Conservation (phyloP, 2,113 vertebrate species). For the Erpornis zantholeuca region DNA sequence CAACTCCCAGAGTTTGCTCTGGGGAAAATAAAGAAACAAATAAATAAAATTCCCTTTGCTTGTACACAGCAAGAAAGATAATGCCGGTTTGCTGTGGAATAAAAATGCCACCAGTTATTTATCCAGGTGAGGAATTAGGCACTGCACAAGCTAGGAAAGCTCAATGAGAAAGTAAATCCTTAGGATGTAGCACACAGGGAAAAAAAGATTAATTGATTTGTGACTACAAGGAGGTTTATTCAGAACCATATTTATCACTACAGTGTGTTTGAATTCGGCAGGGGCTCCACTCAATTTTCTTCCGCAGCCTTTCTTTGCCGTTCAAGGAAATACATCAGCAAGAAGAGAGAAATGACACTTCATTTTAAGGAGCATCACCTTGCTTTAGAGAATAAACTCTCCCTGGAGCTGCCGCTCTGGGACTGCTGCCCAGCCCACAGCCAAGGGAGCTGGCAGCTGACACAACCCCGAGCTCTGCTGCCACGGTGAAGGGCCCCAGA, state of each 20-base stretch:
- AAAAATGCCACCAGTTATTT: slow-evolving; percentile 64
- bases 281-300: slow-evolving; percentile 66
- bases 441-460: background rate
- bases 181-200: background rate
- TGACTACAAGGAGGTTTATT: slow-evolving; percentile 66
- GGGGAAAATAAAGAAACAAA: background rate
- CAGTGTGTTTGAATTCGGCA: slow-evolving; percentile 62
- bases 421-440: background rate
- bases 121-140: slow-evolving; percentile 60
- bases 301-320: slow-evolving; percentile 34
- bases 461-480: background rate
- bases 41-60: background rate
- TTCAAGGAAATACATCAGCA: slow-evolving; percentile 2
- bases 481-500: rapidly evolving
- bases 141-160: background rate
- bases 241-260: slow-evolving; percentile 70
- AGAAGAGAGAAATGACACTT: slow-evolving; percentile 36
- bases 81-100: slow-evolving; percentile 37
- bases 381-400: background rate
- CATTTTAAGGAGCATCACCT: slow-evolving; percentile 20
- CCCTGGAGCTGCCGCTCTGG: background rate
- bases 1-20: background rate
- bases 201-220: slow-evolving; percentile 63
- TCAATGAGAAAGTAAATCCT: slow-evolving; percentile 62
- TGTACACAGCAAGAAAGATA: slow-evolving; percentile 57